A percentile compares a stretch with the other conserved stretches of the same genome.
phyloP scores from a whole-genome alignment of 2,888 invertebrate species.

The Arrhopalites spinosus region DNA sequence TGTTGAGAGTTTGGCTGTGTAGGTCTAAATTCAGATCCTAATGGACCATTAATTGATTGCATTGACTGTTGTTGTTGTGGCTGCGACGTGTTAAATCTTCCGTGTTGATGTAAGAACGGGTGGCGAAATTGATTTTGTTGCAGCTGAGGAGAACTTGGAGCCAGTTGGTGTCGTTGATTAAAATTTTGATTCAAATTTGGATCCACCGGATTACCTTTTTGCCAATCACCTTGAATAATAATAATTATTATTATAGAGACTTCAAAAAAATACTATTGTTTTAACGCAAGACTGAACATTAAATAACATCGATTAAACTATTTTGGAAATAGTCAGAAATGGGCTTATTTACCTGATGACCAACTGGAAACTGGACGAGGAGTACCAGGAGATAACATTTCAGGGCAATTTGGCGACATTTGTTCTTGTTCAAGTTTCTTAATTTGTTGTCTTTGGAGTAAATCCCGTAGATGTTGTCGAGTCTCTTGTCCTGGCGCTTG shows the following conservation, averaged over 20 bases:
- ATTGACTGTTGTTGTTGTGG: conserved; percentile 28
- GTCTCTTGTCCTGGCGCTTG: conserved; percentile 63
- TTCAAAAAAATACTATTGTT: not conserved
- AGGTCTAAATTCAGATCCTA: conserved; percentile 40
- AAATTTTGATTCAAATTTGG: conserved; percentile 30
- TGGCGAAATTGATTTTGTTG: conserved; percentile 51
- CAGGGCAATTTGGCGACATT: conserved; percentile 50
- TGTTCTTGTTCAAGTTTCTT: conserved; percentile 64
- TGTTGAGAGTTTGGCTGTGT: conserved; percentile 26
- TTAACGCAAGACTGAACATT: not conserved
- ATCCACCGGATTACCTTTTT: conserved; percentile 31
- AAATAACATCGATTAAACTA: not conserved
- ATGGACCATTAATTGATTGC: conserved; percentile 28
- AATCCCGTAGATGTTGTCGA: conserved; percentile 74
- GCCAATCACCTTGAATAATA: conserved; percentile 41
- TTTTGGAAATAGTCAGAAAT: not conserved
- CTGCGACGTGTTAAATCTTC: conserved; percentile 42
- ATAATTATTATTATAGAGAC: not conserved
- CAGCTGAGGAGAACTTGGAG: conserved; percentile 37
- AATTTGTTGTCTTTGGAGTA: conserved; percentile 76
- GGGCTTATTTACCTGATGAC: conserved; percentile 19
- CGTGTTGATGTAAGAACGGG: conserved; percentile 51
- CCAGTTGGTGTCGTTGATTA: conserved; percentile 25
- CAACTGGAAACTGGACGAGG: conserved; percentile 22
- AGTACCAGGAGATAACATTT: conserved; percentile 22